Conservation (phyloP, 2,888 invertebrate species). For the Pandemis corylana region DNA sequence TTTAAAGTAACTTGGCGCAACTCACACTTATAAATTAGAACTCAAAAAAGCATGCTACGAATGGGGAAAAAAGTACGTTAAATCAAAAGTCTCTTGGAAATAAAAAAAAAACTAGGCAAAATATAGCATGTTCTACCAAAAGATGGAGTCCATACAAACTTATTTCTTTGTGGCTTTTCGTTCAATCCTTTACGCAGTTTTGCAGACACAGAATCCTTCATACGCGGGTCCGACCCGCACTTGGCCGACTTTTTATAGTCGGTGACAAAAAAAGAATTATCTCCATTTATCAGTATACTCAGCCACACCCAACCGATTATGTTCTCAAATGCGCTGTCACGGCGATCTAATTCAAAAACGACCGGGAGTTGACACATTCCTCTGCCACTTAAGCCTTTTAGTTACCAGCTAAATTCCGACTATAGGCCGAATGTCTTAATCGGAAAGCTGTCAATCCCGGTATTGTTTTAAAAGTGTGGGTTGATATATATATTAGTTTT, state of each 20-base stretch:
- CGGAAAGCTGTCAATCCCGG: slow-evolving; percentile 34
- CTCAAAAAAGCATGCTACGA: too few species aligned
- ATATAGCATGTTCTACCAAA: too few species aligned
- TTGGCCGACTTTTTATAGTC: neutral
- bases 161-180: too few species aligned
- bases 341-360: neutral
- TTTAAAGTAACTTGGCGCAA: too few species aligned
- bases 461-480: slow-evolving; percentile 38
- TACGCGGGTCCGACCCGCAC: too few species aligned
- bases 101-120: too few species aligned
- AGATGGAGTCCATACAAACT: too few species aligned
- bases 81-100: too few species aligned
- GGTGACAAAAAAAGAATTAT: slow-evolving; percentile 2
- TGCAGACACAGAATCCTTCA: too few species aligned
- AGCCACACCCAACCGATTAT: neutral
- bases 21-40: too few species aligned
- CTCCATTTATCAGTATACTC: neutral
- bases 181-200: too few species aligned
- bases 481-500: slow-evolving; percentile 27
- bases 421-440: slow-evolving; percentile 36
- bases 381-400: slow-evolving; percentile 6
- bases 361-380: slow-evolving; percentile 4
- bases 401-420: neutral
- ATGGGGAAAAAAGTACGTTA: too few species aligned
- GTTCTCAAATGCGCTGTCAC: slow-evolving; percentile 17